A percentile compares a stretch with the other conserved stretches of the same genome.
Conservation (phyloP, 1,140 invertebrate genomes). For the Aplysia californica region DNA sequence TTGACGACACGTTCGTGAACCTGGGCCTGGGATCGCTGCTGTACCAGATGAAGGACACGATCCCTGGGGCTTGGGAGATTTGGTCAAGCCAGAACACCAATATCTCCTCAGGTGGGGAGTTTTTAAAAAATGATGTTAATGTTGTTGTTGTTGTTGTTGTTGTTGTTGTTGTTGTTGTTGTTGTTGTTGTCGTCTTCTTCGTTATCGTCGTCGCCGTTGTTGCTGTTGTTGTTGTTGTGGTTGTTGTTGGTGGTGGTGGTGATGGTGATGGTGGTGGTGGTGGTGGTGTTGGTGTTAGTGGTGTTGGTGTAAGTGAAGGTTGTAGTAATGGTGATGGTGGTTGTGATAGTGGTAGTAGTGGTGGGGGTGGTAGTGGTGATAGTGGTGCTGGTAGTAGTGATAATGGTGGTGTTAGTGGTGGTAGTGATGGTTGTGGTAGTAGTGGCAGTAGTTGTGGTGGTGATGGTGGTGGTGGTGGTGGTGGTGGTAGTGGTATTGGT, state of each 20-base stretch:
- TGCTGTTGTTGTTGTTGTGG: neutral
- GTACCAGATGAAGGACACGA: slow-evolving; percentile 27
- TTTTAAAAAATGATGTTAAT: neutral
- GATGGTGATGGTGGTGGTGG: no score
- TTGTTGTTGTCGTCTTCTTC: no score
- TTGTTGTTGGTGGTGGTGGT: no score
- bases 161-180: neutral
- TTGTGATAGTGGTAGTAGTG: neutral
- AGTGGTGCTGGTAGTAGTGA: no score
- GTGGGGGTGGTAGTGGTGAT: no score
- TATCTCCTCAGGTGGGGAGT: slow-evolving; percentile 30
- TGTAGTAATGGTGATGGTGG: neutral
- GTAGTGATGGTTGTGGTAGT: no score
- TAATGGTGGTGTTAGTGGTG: no score
- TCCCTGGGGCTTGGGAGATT: slow-evolving; percentile 29
- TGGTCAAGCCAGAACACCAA: slow-evolving; percentile 53
- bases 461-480: no score
- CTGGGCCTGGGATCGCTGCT: slow-evolving; percentile 53
- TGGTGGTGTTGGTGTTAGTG: no score
- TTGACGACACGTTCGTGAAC: slow-evolving; percentile 64
- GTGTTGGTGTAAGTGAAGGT: neutral
- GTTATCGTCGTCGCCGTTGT: neutral
- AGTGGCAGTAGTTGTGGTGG: no score
- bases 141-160: neutral
- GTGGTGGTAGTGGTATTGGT: no score